Conservation (phyloP, 2,113 vertebrate genomes). For the Copsychus sechellarum region DNA sequence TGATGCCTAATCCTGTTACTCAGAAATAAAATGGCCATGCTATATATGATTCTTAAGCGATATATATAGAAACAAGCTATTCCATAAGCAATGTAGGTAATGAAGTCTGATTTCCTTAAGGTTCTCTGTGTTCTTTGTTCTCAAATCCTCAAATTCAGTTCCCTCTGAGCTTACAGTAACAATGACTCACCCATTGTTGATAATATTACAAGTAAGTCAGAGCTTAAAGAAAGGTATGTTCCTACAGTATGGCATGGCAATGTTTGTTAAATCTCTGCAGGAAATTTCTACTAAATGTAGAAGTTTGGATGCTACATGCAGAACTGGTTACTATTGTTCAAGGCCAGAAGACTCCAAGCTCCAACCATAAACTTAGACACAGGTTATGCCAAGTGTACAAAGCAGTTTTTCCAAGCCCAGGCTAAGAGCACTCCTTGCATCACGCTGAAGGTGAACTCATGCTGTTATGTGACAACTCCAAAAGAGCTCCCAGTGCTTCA, state of each 20-base stretch:
- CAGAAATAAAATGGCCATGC: not conserved
- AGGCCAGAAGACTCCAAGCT: not conserved
- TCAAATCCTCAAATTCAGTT: slow-evolving; percentile 2
- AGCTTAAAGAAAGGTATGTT: not conserved
- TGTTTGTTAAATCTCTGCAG: not conserved
- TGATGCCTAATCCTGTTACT: not conserved
- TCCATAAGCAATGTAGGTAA: not conserved
- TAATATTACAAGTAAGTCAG: not conserved
- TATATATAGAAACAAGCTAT: slow-evolving; percentile 14
- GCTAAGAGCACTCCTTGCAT: not conserved
- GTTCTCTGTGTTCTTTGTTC: not conserved
- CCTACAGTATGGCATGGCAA: not conserved
- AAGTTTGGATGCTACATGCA: not conserved
- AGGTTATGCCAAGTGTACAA: not conserved
- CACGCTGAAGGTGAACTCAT: not conserved
- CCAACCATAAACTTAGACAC: not conserved
- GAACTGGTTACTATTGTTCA: not conserved
- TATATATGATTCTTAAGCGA: not conserved
- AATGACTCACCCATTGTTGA: not conserved
- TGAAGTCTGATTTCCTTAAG: not conserved
- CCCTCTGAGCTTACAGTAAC: not conserved
- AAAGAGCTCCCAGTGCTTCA: not conserved
- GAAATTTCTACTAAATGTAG: not conserved
- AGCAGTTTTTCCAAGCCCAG: not conserved
- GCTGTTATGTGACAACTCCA: not conserved